These are phyloP conservation scores for Oxystoma pomonae DNA, from an alignment of 2,888 invertebrate genomes.

Conservation along the genomic window DNA sequence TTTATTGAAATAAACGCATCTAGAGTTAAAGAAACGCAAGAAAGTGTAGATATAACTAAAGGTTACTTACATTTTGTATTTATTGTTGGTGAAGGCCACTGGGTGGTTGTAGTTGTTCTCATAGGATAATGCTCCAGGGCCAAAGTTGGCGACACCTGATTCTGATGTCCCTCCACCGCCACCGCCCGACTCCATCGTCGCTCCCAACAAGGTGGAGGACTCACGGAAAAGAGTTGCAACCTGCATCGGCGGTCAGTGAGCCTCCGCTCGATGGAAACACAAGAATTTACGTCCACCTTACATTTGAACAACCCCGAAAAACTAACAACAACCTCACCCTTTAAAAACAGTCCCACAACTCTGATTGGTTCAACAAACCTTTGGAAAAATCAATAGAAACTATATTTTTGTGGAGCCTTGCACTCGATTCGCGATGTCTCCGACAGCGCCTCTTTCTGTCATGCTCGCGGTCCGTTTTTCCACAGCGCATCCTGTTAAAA, in stretches of 20 bases:
- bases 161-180: constrained; percentile 41
- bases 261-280: constrained; percentile 36
- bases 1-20: constrained; percentile 19
- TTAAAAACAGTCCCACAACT: constrained; percentile 52
- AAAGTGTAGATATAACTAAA: constrained; percentile 28
- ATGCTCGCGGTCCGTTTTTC: constrained; percentile 42
- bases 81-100: constrained; percentile 43
- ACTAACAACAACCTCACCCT: constrained; percentile 53
- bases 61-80: constrained; percentile 48
- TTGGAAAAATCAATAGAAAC: constrained; percentile 63
- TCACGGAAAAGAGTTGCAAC: constrained; percentile 65
- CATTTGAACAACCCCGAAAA: constrained; percentile 43
- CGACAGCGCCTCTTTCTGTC: constrained; percentile 47
- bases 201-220: constrained; percentile 62
- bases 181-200: constrained; percentile 56
- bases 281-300: constrained; percentile 37
- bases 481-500: constrained; percentile 44
- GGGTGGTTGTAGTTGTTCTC: constrained; percentile 45
- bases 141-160: constrained; percentile 45
- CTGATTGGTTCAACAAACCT: constrained; percentile 54
- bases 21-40: constrained; percentile 32
- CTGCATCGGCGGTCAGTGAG: constrained; percentile 54
- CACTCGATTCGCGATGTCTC: constrained; percentile 45
- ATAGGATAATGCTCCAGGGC: constrained; percentile 41
- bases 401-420: constrained; percentile 49